These are phyloP conservation scores for Forbesichthys papilliferus DNA, from an alignment of 2,113 vertebrate species.

Conservation along the genomic window DNA sequence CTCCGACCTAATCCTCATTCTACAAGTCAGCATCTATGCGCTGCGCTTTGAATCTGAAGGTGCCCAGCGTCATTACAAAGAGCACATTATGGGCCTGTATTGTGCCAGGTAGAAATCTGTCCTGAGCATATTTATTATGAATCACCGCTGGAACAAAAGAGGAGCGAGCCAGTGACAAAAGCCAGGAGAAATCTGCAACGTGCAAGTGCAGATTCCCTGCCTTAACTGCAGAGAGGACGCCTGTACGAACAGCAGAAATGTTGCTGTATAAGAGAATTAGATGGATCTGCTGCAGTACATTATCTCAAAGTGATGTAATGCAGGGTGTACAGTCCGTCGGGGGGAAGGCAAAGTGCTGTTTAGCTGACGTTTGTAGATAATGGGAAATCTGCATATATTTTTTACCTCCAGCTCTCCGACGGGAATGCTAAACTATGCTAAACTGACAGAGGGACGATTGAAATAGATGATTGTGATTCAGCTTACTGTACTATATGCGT, in stretches of 20 bases:
- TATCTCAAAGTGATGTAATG: slow-evolving; percentile 39
- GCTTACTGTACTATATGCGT: slow-evolving; percentile 24
- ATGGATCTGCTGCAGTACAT: slow-evolving; percentile 30
- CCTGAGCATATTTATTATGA: slow-evolving; percentile 52
- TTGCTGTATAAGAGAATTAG: slow-evolving; percentile 27
- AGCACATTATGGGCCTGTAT: slow-evolving; percentile 37
- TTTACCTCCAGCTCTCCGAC: slow-evolving; percentile 40
- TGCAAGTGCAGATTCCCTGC: slow-evolving; percentile 39
- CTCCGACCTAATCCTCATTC: slow-evolving; percentile 65
- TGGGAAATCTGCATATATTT: slow-evolving; percentile 41
- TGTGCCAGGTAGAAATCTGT: slow-evolving; percentile 40
- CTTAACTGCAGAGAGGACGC: slow-evolving; percentile 15
- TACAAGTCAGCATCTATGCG: slow-evolving; percentile 33
- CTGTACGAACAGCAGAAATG: slow-evolving; percentile 14
- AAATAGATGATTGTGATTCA: slow-evolving; percentile 59
- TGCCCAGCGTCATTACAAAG: slow-evolving; percentile 49
- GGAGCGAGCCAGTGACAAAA: slow-evolving; percentile 23
- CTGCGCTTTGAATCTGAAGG: slow-evolving; percentile 12
- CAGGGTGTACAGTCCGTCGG: slow-evolving; percentile 26
- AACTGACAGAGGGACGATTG: slow-evolving; percentile 58
- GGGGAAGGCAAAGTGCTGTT: slow-evolving; percentile 28
- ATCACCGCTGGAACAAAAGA: slow-evolving; percentile 19
- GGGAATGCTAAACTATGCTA: slow-evolving; percentile 57
- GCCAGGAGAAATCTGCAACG: slow-evolving; percentile 30
- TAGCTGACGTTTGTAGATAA: slow-evolving; percentile 34